These are phyloP conservation scores for Diadophis punctatus DNA, from an alignment of 2,113 vertebrate species.

Conservation along the genomic window DNA sequence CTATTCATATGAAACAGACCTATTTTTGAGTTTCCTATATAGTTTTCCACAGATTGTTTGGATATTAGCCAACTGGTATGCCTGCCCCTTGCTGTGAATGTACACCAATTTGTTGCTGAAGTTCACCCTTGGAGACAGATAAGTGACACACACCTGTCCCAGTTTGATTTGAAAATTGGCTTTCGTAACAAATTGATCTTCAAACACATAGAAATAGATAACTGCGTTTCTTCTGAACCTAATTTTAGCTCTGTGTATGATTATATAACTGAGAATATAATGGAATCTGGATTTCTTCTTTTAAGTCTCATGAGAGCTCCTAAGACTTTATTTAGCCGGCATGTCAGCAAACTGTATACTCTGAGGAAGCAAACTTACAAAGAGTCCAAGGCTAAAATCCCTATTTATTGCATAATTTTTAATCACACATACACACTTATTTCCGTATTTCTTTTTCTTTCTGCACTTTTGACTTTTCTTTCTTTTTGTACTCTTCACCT, in stretches of 20 bases:
- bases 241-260: not conserved
- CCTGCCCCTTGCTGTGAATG: not conserved
- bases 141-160: not conserved
- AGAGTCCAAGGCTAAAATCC: not conserved
- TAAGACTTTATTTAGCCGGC: not conserved
- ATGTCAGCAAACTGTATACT: not conserved
- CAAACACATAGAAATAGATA: not conserved
- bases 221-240: not conserved
- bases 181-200: not conserved
- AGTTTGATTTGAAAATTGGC: not conserved
- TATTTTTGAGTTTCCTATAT: not conserved
- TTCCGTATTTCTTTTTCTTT: not conserved
- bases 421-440: not conserved
- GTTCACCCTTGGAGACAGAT: not conserved
- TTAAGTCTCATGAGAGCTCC: not conserved
- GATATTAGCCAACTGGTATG: not conserved
- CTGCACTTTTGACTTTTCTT: not conserved
- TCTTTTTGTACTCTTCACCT: not conserved
- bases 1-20: not conserved
- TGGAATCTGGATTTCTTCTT: not conserved
- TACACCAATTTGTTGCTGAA: not conserved
- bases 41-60: not conserved
- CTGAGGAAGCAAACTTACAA: not conserved
- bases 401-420: not conserved
- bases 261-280: not conserved